These are phyloP conservation scores for Poeciliopsis occidentalis DNA, from an alignment of 2,113 vertebrate genomes.

Conservation along the genomic window DNA sequence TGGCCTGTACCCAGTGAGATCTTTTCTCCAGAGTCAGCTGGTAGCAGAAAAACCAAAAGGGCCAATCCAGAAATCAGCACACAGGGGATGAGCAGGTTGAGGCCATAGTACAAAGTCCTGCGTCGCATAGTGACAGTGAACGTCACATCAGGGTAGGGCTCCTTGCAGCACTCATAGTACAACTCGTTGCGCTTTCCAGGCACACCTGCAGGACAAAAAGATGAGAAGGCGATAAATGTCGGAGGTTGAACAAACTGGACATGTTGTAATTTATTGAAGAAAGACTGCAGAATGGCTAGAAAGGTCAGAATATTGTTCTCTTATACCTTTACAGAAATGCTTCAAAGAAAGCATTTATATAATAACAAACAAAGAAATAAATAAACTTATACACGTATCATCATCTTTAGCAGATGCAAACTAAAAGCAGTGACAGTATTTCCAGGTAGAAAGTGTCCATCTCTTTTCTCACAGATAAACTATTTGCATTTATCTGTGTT, in stretches of 20 bases:
- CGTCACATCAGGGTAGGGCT: constrained; percentile 90
- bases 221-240: not conserved
- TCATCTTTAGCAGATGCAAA: no score
- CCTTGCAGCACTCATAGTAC: constrained; percentile 92
- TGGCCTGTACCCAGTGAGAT: constrained; percentile 80
- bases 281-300: no score
- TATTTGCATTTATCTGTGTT: constrained; percentile 11
- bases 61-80: constrained; percentile 91
- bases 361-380: no score
- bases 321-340: no score
- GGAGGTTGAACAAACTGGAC: not conserved
- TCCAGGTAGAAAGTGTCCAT: no score
- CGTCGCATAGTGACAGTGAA: constrained; percentile 91
- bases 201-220: constrained; percentile 74
- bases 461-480: not conserved
- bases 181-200: constrained; percentile 89
- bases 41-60: constrained; percentile 88
- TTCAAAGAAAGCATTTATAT: no score
- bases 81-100: constrained; percentile 90
- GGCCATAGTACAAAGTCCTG: constrained; percentile 89
- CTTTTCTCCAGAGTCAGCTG: constrained; percentile 92
- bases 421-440: no score
- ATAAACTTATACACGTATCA: no score
- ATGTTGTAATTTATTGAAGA: no score
- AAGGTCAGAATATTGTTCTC: no score